These are phyloP conservation scores for Hemibagrus wyckioides DNA, from an alignment of 2,113 vertebrate species.

Conservation along the genomic window DNA sequence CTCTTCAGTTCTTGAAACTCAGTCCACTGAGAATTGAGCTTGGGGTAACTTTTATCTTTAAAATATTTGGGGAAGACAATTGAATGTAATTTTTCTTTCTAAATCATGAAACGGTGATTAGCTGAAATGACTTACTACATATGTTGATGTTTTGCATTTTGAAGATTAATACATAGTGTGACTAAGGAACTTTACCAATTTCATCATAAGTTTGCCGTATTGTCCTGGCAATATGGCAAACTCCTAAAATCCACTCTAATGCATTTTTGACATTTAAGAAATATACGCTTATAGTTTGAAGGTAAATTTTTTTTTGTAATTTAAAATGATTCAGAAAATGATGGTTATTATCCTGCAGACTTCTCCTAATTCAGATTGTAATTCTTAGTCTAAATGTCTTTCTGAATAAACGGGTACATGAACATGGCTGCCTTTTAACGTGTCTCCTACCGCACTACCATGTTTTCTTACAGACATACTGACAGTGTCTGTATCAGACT, in stretches of 20 bases:
- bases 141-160: neutral
- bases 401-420: neutral
- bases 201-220: neutral
- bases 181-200: neutral
- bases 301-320: neutral
- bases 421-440: neutral
- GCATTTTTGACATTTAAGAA: neutral
- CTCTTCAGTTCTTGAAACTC: neutral
- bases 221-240: too few species aligned
- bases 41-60: neutral
- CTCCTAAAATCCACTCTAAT: neutral
- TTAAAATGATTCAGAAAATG: neutral
- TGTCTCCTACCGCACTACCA: neutral
- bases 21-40: neutral
- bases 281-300: neutral
- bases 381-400: neutral
- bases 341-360: neutral
- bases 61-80: neutral
- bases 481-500: conserved; percentile 39
- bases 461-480: conserved; percentile 44
- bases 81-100: neutral
- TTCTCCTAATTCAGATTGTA: neutral
- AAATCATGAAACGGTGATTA: neutral
- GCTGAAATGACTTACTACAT: neutral
- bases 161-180: neutral